phyloP scores from a whole-genome alignment of 2,888 invertebrate genomes.

The Andrena marginata region DNA sequence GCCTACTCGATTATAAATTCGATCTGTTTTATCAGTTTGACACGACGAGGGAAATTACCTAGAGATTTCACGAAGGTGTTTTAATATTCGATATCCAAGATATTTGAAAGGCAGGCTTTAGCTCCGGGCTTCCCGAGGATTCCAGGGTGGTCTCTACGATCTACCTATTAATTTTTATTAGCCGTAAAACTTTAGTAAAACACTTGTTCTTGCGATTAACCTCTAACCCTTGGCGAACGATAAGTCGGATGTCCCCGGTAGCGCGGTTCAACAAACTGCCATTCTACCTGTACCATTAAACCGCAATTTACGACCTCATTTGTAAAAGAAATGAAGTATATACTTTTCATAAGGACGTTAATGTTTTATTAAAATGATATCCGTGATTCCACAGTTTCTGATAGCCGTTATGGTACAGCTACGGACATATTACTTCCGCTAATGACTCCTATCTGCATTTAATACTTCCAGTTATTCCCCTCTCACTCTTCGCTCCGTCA shows the following conservation, averaged over 20 bases:
- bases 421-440: too few relatives aligned
- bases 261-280: background rate
- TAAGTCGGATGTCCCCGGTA: background rate
- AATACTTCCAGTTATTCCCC: too few relatives aligned
- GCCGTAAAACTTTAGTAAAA: slow-evolving; percentile 15
- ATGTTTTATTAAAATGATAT: background rate
- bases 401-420: too few relatives aligned
- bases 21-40: slow-evolving; percentile 51
- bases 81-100: too few relatives aligned
- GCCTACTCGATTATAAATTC: slow-evolving; percentile 38
- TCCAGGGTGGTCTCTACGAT: background rate
- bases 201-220: slow-evolving; percentile 13
- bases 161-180: background rate
- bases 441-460: too few relatives aligned
- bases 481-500: background rate
- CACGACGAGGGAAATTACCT: slow-evolving; percentile 57
- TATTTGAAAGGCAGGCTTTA: too few relatives aligned
- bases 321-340: background rate
- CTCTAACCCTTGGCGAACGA: slow-evolving; percentile 1
- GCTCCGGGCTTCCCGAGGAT: background rate
- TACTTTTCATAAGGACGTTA: background rate
- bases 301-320: background rate
- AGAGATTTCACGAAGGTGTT: slow-evolving; percentile 57
- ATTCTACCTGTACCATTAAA: background rate
- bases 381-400: background rate